Evolutionary conservation across 2,113 vertebrate species (phyloP), one percentile per base, ranked within the genome.

Genomic region (Cettia cetti): DNA sequence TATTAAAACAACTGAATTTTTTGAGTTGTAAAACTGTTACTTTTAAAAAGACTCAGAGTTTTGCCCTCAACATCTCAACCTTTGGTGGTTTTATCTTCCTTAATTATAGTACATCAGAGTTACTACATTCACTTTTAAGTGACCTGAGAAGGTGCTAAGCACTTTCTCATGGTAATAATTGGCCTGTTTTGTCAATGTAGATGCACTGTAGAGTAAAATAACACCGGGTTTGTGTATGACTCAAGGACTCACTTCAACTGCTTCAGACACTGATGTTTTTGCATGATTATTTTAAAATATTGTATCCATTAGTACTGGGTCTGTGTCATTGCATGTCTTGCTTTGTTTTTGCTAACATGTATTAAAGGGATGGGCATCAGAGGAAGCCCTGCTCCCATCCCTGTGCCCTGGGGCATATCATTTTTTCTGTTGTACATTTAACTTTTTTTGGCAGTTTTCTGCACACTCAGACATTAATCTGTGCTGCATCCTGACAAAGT

Each of bases 1-100:
- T 49, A 11, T 30, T 47, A 50, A 77, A 86, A 52, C 16, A 80
- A 83, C n/a, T 56, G 33, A 70, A 60, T 93, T 81, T 90, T 90
- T 44, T 47, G 47, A 78, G 33, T 61, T 72, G 24, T 81, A 60
- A 78, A 88, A 77, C 22, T 80, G 2, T 65, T 64, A 26, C 28
- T 31, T 69, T 63, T 59, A 44, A 72, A 85, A 75, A 79, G 39
- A 60, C 23, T 76, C 72, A 37, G 6, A 40, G 57, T 57, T 82
- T 92, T 80, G 21, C 66, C 42, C 81, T 86, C 70, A 85, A 74
- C 45, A 21, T 80, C 39, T 88, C 63, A 49, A 49, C 20, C 47
- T 86, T 56, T 76, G 68, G 60, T 70, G 49, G 24, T 37, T 31
- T 54, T 70, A 21, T 74, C 59, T 90, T 75, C 50, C 47, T 69